Evolutionary conservation across 2,797 vertebrate species (phyloP), one percentile per base, ranked within the genome.

Genomic region (Sus cebifrons): DNA sequence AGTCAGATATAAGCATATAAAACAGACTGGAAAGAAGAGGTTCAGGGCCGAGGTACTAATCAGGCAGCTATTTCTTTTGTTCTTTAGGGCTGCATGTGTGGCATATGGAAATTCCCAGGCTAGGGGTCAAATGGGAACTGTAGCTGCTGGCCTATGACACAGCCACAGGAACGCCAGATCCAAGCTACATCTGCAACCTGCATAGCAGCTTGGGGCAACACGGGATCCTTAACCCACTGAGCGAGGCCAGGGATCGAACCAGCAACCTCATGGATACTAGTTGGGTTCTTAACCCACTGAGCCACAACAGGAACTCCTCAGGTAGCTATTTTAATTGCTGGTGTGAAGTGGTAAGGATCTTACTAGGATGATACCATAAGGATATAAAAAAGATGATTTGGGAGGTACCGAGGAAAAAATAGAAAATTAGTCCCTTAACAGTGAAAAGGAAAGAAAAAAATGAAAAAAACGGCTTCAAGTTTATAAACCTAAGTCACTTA

Each of bases 391-490:
- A 54, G 68, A 77, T 17, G 58, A 89, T 10, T 58, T 91, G 6
- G 6, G 40, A 91, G 58, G 78, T 14, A 74, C 4, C 36, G 5
- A 60, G 16, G 9, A 54, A 94, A 83, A 94, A 95, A 83, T 36
- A 92, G 10, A 92, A 95, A 96, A 36, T 94, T 60, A 70, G 23
- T 32, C 75, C 17, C 20, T 93, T 54, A 60, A 36, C 20, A 84
- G 12, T 78, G 62, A 77, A 74, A 94, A 92, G n/a, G 9, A 58
- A 65, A 93, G 25, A 40, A 88, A 78, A n/a, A 77, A 18, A 32
- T 40, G 87, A 44, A 74, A 86, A 83, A 82, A 82, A 60, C 23
- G n/a, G 16, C 27, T 83, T 65, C 83, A 25, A 70, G 23, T 20
- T 25, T 93, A 20, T 40, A 49, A 92, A 92, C 14, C 21, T 23